These are phyloP conservation scores for sheep (Ovis aries) DNA, from an alignment of 2,113 vertebrate species.

Conservation along the genomic window ARS-UI_Ramb_v3.0 NC_056056.1:91509001-91509500, in stretches of 20 bases:
- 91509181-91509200: conserved; percentile 97
- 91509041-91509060: not conserved
- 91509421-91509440: not conserved
- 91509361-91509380: conserved; percentile 6
- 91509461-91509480: not conserved
- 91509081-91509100: conserved; percentile 99
- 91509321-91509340: conserved; percentile 9
- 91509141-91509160: conserved; percentile 96
- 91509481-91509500: not conserved
- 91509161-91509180: conserved; percentile 95
- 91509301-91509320: not conserved
- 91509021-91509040: not conserved
- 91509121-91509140: conserved; percentile 99
- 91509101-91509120: conserved; percentile 98
- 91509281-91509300: not conserved
- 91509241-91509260: conserved; percentile 21
- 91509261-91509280: conserved; percentile 5
- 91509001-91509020: not conserved
- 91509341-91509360: not conserved
- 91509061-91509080: not conserved
- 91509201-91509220: conserved; percentile 96
- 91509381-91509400: not conserved
- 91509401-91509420: not conserved
- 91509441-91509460: not conserved
- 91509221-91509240: conserved; percentile 84